Conservation (phyloP, 2,113 vertebrate species). For the Formicarius rufipectus region DNA sequence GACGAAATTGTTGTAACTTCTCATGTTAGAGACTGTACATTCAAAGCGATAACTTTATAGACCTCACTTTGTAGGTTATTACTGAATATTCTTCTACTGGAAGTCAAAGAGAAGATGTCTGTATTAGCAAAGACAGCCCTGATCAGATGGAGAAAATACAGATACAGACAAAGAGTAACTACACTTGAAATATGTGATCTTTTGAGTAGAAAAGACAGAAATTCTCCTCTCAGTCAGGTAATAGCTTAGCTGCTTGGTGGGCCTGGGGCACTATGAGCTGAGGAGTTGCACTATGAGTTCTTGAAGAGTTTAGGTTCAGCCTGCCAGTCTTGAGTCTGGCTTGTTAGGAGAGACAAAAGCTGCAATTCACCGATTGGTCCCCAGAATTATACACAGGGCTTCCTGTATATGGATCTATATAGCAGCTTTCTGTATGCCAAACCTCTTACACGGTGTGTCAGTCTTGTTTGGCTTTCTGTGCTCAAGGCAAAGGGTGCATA, state of each 20-base stretch:
- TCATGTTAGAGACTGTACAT: neutral
- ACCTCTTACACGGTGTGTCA: neutral
- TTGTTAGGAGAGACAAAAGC: neutral
- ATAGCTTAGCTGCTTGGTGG: neutral
- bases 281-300: neutral
- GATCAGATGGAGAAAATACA: neutral
- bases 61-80: neutral
- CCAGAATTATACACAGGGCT: neutral
- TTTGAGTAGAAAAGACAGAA: neutral
- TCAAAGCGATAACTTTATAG: accelerated
- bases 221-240: neutral
- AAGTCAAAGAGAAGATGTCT: neutral
- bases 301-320: neutral
- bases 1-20: neutral
- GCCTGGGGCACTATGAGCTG: neutral
- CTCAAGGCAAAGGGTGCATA: neutral
- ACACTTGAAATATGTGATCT: accelerated
- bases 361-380: neutral
- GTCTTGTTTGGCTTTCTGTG: neutral
- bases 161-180: neutral
- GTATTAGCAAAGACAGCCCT: neutral
- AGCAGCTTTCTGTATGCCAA: neutral
- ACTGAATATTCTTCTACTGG: neutral
- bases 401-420: accelerated
- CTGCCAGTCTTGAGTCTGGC: neutral